These are phyloP conservation scores for Idaea aversata DNA, from an alignment of 2,888 invertebrate genomes.

Conservation along the genomic window DNA sequence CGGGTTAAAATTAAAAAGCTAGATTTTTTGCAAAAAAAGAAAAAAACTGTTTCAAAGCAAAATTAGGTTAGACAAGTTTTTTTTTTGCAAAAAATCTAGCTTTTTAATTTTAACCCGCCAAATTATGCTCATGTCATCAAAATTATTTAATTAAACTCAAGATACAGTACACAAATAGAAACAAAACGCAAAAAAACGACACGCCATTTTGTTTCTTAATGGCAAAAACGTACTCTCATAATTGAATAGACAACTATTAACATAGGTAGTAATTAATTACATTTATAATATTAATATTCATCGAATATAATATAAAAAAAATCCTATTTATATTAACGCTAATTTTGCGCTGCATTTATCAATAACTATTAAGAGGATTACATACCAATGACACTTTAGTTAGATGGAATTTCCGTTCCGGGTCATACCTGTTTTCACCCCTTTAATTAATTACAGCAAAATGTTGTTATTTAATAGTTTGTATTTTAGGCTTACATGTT, in stretches of 20 bases:
- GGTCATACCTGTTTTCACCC: no score
- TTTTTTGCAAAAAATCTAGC: no score
- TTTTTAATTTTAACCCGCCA: no score
- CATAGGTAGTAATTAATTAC: slow-evolving; percentile 48
- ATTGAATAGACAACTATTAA: slow-evolving; percentile 62
- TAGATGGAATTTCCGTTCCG: no score
- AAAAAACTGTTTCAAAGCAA: no score
- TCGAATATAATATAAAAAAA: slow-evolving; percentile 65
- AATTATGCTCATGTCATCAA: not conserved
- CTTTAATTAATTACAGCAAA: no score
- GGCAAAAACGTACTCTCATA: slow-evolving; percentile 32
- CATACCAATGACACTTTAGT: not conserved
- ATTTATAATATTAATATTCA: slow-evolving; percentile 55
- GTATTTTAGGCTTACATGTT: no score
- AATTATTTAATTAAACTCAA: not conserved
- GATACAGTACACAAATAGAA: not conserved
- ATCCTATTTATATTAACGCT: slow-evolving; percentile 46
- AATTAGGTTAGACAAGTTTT: no score
- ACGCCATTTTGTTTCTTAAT: slow-evolving; percentile 2
- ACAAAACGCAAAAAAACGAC: not conserved
- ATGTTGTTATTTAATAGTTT: no score
- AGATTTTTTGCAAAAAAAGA: no score
- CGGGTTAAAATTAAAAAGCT: no score
- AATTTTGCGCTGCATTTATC: slow-evolving; percentile 27
- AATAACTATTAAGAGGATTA: not conserved